These are phyloP conservation scores for Aplochiton taeniatus DNA, from an alignment of 2,797 vertebrate genomes.

Conservation along the genomic window DNA sequence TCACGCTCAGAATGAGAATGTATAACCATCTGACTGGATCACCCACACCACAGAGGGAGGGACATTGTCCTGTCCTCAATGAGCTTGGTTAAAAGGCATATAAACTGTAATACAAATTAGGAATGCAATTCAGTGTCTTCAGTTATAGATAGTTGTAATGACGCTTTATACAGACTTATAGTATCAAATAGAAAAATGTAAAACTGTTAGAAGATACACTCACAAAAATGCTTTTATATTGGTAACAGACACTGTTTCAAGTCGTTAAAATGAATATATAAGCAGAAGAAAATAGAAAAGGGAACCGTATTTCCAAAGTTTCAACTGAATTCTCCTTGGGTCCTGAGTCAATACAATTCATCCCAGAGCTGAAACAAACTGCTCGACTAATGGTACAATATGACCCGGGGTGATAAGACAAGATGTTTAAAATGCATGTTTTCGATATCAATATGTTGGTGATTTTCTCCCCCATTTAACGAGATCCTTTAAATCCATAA, in stretches of 20 bases:
- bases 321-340: slow-evolving; percentile 14
- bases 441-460: slow-evolving; percentile 66
- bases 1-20: slow-evolving; percentile 79
- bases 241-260: no score
- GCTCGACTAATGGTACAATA: slow-evolving; percentile 64
- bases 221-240: no score
- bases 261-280: no score
- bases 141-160: no score
- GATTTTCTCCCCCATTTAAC: slow-evolving; percentile 73
- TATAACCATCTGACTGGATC: slow-evolving; percentile 66
- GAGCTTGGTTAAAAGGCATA: no score
- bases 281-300: no score
- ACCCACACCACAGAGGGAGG: slow-evolving; percentile 39
- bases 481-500: slow-evolving; percentile 72
- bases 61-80: no score
- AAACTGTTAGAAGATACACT: no score
- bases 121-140: no score
- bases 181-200: no score
- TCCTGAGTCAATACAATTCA: slow-evolving; percentile 40
- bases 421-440: slow-evolving; percentile 71
- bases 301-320: slow-evolving; percentile 30
- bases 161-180: no score
- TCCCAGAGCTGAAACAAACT: slow-evolving; percentile 44
- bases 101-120: no score
- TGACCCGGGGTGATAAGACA: slow-evolving; percentile 69